Evolutionary conservation across 1,140 invertebrate species (phyloP), one percentile per base, ranked within the genome.

Genomic region (Scaptomyza hsui): DNA sequence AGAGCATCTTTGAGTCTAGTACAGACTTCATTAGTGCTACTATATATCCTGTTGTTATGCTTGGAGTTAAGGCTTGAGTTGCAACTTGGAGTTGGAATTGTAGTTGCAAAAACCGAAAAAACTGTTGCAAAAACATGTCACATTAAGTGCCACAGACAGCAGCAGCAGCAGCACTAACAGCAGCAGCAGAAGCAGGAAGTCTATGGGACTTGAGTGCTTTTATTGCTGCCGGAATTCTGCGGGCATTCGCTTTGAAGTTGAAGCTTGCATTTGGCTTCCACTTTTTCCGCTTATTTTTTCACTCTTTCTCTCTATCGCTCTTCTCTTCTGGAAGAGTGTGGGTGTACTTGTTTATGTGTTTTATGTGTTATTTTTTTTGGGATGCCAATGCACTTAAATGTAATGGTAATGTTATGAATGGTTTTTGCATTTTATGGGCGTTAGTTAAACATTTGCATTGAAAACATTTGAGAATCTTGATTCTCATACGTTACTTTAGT

Each of bases 101-200:
- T 7, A 19, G 59, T 16, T 6, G 51, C 55, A 61, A 72, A 75
- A 79, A 67, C 69, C 73, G 32, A 67, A 86, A 85, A 83, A 85
- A 83, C 80, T 86, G 81, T 80, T 85, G 81, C 81, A 81, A 85
- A 85, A 85, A 85, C 81, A 85, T 85, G 80, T 86, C 81, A 80
- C 80, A 85, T 85, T 85, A 85, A 85, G 81, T 85, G 81, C 81
- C 81, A 81, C 57, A 68, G 80, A 82, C 69, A 79, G 76, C 41
- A 49, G 39, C 48, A 69, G 52, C 26, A 19, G 26, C 65, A 41
- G 45, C 16, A 39, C 37, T 48, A 56, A 24, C 45, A 29, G 16
- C 55, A 42, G 32, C 39, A 55, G 61, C 44, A 51, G 60, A 26
- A 44, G 60, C 78, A 62, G 78, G 80, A 85, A 74, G 81, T 86